Conservation (phyloP, 2,797 vertebrate genomes). For the Eptatretus atami region DNA sequence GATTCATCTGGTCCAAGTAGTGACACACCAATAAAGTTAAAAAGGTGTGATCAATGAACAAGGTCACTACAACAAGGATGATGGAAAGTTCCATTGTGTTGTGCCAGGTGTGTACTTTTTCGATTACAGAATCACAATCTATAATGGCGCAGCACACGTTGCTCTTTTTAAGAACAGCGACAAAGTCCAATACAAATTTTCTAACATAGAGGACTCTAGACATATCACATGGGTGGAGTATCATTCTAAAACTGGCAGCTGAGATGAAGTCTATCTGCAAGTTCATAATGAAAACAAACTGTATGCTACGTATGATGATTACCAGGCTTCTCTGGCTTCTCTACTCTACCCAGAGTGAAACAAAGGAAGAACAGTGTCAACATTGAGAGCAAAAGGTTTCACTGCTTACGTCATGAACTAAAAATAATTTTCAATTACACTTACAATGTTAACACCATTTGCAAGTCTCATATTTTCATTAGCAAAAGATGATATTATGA, state of each 20-base stretch:
- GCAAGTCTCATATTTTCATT: too few species aligned
- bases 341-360: conserved; percentile 44
- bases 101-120: conserved; percentile 84
- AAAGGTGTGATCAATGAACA: conserved; percentile 79
- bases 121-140: conserved; percentile 79
- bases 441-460: too few species aligned
- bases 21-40: conserved; percentile 43
- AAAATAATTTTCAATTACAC: too few species aligned
- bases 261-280: conserved; percentile 95
- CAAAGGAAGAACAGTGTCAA: too few species aligned
- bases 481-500: too few species aligned
- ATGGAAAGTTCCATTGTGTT: conserved; percentile 68
- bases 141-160: conserved; percentile 63
- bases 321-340: conserved; percentile 89
- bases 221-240: conserved; percentile 66
- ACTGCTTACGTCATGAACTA: too few species aligned
- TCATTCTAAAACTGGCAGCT: conserved; percentile 50
- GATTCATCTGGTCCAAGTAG: too few species aligned
- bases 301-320: conserved; percentile 48
- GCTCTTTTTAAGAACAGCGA: conserved; percentile 26
- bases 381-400: too few species aligned
- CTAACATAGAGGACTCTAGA: conserved; percentile 28
- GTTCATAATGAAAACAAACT: conserved; percentile 21
- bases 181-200: too few species aligned
- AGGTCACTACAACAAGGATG: conserved; percentile 51